Percentiles rank a stretch among this genome's conserved stretches.
These are phyloP conservation scores for Aplysia californica DNA, from an alignment of 1,140 invertebrate genomes.

Conservation along the genomic window DNA sequence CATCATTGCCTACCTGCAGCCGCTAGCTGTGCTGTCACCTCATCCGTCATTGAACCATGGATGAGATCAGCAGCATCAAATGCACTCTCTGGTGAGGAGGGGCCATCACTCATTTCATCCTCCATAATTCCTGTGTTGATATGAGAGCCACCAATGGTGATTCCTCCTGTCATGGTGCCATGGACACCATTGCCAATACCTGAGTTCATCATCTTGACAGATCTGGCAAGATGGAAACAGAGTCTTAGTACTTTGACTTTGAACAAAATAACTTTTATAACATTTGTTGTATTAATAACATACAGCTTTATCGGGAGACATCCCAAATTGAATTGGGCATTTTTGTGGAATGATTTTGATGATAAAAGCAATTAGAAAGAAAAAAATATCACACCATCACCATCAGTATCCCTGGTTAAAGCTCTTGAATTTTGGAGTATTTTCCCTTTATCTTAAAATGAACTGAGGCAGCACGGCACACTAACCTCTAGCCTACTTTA, in stretches of 20 bases:
- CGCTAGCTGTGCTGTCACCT: slow-evolving; percentile 94
- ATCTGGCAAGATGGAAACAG: background rate
- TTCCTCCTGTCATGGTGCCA: slow-evolving; percentile 18
- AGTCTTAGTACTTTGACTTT: background rate
- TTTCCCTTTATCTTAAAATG: no score
- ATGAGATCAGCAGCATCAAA: slow-evolving; percentile 69
- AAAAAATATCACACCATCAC: background rate
- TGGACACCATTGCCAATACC: slow-evolving; percentile 31
- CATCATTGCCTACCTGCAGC: slow-evolving; percentile 83
- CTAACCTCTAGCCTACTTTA: no score
- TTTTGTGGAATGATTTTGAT: no score
- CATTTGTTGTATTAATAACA: background rate
- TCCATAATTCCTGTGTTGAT: slow-evolving; percentile 53
- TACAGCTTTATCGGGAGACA: background rate
- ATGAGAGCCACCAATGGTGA: slow-evolving; percentile 34
- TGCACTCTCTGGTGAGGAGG: slow-evolving; percentile 67
- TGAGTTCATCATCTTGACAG: slow-evolving; percentile 28
- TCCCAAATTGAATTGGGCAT: background rate
- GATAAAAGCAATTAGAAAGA: no score
- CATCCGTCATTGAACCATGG: slow-evolving; percentile 74
- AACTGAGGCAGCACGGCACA: no score
- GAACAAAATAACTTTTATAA: background rate
- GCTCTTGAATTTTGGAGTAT: background rate
- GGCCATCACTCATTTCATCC: slow-evolving; percentile 57
- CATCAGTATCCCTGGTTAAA: background rate